Percentiles rank a stretch among this genome's conserved stretches.
Conservation (phyloP, 2,797 vertebrate species). For the Anolis apletophallus region DNA sequence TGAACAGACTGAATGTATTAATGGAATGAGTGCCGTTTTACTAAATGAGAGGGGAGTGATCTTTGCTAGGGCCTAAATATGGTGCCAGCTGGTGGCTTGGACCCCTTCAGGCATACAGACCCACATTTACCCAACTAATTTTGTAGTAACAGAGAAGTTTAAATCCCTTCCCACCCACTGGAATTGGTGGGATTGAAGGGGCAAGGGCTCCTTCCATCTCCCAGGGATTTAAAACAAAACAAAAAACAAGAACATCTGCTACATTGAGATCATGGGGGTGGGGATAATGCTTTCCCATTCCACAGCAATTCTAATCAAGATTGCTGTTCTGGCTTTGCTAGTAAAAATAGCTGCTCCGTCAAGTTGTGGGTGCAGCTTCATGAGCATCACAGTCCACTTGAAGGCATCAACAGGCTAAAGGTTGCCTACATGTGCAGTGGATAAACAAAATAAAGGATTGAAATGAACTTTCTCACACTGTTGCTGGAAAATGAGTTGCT, state of each 20-base stretch:
- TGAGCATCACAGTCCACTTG: not conserved
- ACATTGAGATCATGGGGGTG: not conserved
- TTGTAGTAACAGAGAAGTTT: no score
- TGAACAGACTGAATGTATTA: not conserved
- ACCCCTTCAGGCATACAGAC: no score
- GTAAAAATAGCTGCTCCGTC: not conserved
- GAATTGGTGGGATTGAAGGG: no score
- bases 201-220: not conserved
- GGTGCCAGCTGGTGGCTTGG: not conserved
- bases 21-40: conserved; percentile 30
- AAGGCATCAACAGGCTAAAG: not conserved
- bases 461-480: conserved; percentile 14
- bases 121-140: no score
- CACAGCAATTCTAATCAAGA: not conserved
- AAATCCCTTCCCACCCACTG: no score
- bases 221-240: not conserved
- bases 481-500: conserved; percentile 1
- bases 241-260: not conserved
- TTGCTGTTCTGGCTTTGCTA: not conserved
- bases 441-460: not conserved
- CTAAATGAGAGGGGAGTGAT: not conserved
- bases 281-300: not conserved
- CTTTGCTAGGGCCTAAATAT: not conserved
- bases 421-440: not conserved
- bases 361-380: not conserved